Base-by-base conservation (phyloP, 1,140 invertebrate genomes). In the Cotesia glomerata region DNA sequence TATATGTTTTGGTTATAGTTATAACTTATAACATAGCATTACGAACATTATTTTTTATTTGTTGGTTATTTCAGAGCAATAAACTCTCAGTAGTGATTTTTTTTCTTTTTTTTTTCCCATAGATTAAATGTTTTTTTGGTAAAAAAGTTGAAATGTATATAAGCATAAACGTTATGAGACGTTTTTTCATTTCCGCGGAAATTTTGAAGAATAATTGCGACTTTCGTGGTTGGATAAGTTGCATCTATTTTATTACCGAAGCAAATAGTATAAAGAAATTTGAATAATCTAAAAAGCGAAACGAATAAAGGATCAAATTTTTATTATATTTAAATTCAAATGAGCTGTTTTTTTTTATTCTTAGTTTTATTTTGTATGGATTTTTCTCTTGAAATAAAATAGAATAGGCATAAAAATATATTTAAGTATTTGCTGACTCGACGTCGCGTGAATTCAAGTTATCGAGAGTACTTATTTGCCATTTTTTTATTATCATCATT, bases 1-100 rank as follows among this genome's bases (percentile, higher is more conserved):
- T 65, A 65, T 65, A 65, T 49, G 63, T 39, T 65, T 39, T 35
- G 63, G 63, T 65, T 39, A 52, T 65, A 26, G 26, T 26, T 26
- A 26, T 26, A 26, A 26, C 26, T 26, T 26, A 26, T 26, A 26
- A 26, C 26, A 26, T 26, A 26, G 26, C 26, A 26, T 26, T 51
- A 65, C 63, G 13, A 11, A 65, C 63, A 49, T 36, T 35, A 35
- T 65, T 49, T 65, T 51, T 65, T 32, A 7, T 36, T 65, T 18
- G 4, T 65, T 36, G 9, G n/a, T 39, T 26, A 49, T 36, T 65
- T 26, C 45, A 13, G 34, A 36, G 32, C 59, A 62, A 62, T 62
- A 62, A n/a, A 62, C 32, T 36, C 59, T 62, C 26, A 8, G 14
- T 13, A 56, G 26, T 26, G 26, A 26, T 59, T 59, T 59, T 59